Evolutionary conservation across 2,113 vertebrate genomes (phyloP).

Genomic region (Corythoichthys intestinalis): DNA sequence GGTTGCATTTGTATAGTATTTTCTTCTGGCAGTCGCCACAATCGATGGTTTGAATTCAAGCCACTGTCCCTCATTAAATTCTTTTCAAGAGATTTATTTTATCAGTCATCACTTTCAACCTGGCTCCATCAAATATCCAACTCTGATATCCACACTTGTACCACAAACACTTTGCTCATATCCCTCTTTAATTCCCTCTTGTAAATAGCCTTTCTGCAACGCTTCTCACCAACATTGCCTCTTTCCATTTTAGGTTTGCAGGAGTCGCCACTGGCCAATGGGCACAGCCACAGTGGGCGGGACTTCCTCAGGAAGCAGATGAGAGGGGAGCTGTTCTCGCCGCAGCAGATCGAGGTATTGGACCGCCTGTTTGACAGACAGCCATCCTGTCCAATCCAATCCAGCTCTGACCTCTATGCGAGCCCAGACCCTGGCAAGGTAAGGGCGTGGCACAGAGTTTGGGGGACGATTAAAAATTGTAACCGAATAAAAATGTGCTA

Average conservation of each 20-base stretch:
- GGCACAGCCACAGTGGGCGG: constrained; percentile 89
- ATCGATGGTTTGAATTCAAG: constrained; percentile 51
- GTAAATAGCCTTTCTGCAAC: constrained; percentile 10
- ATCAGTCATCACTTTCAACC: constrained; percentile 15
- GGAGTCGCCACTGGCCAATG: constrained; percentile 93
- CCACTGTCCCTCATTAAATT: constrained; percentile 34
- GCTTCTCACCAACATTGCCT: constrained; percentile 14
- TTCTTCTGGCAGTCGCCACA: constrained; percentile 43
- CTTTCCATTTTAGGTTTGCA: constrained; percentile 78
- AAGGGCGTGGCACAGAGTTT: constrained; percentile 63
- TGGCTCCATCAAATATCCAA: constrained; percentile 1
- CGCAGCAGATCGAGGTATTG: constrained; percentile 97
- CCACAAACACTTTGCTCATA: constrained; percentile 7
- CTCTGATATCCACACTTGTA: not conserved
- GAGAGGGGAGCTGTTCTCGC: constrained; percentile 96
- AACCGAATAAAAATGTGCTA: too few species aligned
- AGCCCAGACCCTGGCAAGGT: constrained; percentile 92
- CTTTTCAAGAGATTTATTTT: constrained; percentile 25
- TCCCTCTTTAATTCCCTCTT: not conserved
- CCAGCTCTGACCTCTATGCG: constrained; percentile 86
- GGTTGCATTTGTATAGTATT: constrained; percentile 62
- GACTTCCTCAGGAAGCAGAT: constrained; percentile 99
- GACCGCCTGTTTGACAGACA: constrained; percentile 96
- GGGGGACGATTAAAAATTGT: not conserved
- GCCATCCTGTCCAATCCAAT: constrained; percentile 74